Percentiles rank a stretch among this genome's conserved stretches.
Evolutionary conservation across 1,140 invertebrate genomes (phyloP).

Genomic region (Aleiodes sp.): DNA sequence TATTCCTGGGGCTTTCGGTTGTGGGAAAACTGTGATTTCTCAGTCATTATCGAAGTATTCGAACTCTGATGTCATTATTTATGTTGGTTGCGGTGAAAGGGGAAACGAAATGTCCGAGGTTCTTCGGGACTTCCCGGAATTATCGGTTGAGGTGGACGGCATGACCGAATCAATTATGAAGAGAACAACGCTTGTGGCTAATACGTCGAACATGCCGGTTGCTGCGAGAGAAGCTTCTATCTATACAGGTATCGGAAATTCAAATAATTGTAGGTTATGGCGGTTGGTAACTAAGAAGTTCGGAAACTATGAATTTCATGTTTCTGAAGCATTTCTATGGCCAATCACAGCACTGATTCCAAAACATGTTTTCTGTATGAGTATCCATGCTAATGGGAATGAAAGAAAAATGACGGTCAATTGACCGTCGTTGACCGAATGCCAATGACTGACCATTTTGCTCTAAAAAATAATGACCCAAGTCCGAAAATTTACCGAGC

Average conservation of each 20-base stretch:
- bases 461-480: too few relatives aligned
- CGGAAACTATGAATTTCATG: background rate
- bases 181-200: constrained; percentile 82
- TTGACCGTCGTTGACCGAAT: too few relatives aligned
- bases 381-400: too few relatives aligned
- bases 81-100: constrained; percentile 85
- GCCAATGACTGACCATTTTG: too few relatives aligned
- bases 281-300: constrained; percentile 48
- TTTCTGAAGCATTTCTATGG: too few relatives aligned
- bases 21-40: constrained; percentile 86
- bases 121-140: constrained; percentile 81
- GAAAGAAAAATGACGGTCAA: too few relatives aligned
- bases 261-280: constrained; percentile 42
- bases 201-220: constrained; percentile 90
- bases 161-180: constrained; percentile 83
- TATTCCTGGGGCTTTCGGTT: constrained; percentile 86
- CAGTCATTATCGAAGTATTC: constrained; percentile 85
- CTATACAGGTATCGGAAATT: constrained; percentile 83
- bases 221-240: constrained; percentile 88
- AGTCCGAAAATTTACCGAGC: too few relatives aligned
- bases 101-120: constrained; percentile 69
- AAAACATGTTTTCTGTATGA: too few relatives aligned
- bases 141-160: constrained; percentile 79
- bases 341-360: too few relatives aligned
- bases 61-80: constrained; percentile 83